Base-by-base conservation (phyloP, 2,797 vertebrate genomes). In the Eptatretus atami region DNA sequence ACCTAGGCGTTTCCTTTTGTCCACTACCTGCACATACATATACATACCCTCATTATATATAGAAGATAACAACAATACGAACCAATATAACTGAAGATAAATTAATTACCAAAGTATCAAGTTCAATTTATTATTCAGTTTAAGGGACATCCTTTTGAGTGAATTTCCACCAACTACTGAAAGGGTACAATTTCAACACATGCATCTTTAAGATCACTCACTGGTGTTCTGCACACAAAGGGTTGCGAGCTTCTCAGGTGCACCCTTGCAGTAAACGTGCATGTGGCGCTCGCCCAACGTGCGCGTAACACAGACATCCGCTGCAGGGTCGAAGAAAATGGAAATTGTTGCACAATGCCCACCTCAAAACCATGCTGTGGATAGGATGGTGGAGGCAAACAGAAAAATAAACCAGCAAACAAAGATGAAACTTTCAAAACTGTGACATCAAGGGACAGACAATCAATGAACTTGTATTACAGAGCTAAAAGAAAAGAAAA, bases 281-380 rank as follows among this genome's bases (percentile, higher is more conserved):
- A 98, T 98, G 53, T 80, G 80, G 70, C 84, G 92, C 69, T 86
- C 83, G 31, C 90, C 86, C 0, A 96, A 76, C 64, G 79, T 75
- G 68, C 83, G 80, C 1, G 80, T 78, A 64, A 98, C 9, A 98
- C 86, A 63, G 79, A 80, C 90, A 93, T 98, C 65, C 90, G 81
- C 73, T 98, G 92, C 67, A 86, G 67, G 9, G 77, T 82, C 6
- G 92, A 96, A 55, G 90, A 96, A 73, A 98, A 98, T 1, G 92
- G 90, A 70, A 94, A 98, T 78, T 96, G 87, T 9, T 85, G 82
- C 61, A 98, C 86, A 0, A 98, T 90, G 67, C 92, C 92, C 10
- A 98, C 90, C 71, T 95, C 88, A 66, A 94, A 87, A 54, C 74
- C 70, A 1, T 77, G 74, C 90, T 98, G 70, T 13, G 19, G 63